Conservation (phyloP, 2,888 invertebrate species). For the Cephus pulcher region DNA sequence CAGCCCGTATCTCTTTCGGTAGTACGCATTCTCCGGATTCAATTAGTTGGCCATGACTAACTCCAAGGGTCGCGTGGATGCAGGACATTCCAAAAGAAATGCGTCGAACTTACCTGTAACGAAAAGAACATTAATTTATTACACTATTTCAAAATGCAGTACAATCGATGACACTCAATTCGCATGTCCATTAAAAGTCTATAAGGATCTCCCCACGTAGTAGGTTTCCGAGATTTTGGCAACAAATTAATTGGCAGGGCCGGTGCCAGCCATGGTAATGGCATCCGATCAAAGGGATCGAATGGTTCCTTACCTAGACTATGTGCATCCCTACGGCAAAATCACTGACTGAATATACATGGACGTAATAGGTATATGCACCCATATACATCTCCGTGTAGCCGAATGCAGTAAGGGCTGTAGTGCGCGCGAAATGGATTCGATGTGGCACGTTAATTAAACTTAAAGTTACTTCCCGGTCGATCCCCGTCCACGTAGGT, state of each 20-base stretch:
- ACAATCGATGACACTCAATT: background rate
- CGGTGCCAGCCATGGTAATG: background rate
- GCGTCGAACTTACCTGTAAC: background rate
- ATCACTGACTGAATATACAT: background rate
- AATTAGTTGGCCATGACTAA: background rate
- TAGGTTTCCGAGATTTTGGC: background rate
- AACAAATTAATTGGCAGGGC: background rate
- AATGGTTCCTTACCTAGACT: background rate
- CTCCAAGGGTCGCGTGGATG: background rate
- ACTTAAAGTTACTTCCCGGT: slow-evolving; percentile 54
- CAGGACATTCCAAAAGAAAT: background rate
- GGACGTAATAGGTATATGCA: background rate
- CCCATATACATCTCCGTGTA: background rate
- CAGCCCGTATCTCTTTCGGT: background rate
- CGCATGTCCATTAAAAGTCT: background rate
- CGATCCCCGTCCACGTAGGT: slow-evolving; percentile 32
- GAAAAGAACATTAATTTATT: background rate
- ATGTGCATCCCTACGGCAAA: background rate
- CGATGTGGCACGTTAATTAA: slow-evolving; percentile 61
- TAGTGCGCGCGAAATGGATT: slow-evolving; percentile 30
- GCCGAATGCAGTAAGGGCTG: background rate
- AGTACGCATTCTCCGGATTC: background rate
- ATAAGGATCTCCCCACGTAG: background rate
- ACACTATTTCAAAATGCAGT: background rate
- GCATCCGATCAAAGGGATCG: background rate